A percentile compares a stretch with the other conserved stretches of the same genome.
These are phyloP conservation scores for Nebria brevicollis DNA, from an alignment of 2,888 invertebrate genomes.

Conservation along the genomic window DNA sequence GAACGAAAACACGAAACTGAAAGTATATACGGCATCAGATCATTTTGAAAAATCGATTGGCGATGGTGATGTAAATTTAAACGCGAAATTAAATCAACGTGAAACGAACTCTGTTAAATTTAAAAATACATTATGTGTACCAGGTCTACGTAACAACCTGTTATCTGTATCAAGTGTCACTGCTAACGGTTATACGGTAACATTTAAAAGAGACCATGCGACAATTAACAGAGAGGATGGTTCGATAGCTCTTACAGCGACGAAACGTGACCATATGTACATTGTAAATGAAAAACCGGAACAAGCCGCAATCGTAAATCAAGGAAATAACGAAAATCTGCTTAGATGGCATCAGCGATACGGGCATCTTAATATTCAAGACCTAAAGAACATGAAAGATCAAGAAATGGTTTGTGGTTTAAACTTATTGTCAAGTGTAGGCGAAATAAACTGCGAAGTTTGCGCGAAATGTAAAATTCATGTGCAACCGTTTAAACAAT, in stretches of 20 bases:
- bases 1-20: slow-evolving; percentile 8
- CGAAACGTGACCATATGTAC: slow-evolving; percentile 25
- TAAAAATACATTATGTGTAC: slow-evolving; percentile 38
- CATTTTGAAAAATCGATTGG: too few relatives aligned
- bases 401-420: slow-evolving; percentile 47
- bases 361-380: slow-evolving; percentile 50
- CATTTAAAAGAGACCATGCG: slow-evolving; percentile 17
- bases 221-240: slow-evolving; percentile 36
- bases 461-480: slow-evolving; percentile 49
- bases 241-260: too few relatives aligned
- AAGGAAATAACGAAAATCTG: slow-evolving; percentile 21
- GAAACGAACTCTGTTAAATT: slow-evolving; percentile 9
- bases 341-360: slow-evolving; percentile 49
- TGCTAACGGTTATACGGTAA: slow-evolving; percentile 49
- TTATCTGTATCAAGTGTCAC: slow-evolving; percentile 51
- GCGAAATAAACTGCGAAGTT: slow-evolving; percentile 32
- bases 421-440: slow-evolving; percentile 19
- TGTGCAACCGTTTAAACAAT: slow-evolving; percentile 46
- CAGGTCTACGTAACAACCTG: slow-evolving; percentile 49
- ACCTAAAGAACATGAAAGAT: slow-evolving; percentile 47
- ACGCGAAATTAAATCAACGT: too few relatives aligned
- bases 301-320: slow-evolving; percentile 22
- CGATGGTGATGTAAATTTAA: too few relatives aligned
- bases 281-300: slow-evolving; percentile 15
- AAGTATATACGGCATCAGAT: neutral